Percentiles rank a stretch among this genome's conserved stretches.
These are phyloP conservation scores for Macrophya alboannulata DNA, from an alignment of 2,888 invertebrate genomes.

Conservation along the genomic window DNA sequence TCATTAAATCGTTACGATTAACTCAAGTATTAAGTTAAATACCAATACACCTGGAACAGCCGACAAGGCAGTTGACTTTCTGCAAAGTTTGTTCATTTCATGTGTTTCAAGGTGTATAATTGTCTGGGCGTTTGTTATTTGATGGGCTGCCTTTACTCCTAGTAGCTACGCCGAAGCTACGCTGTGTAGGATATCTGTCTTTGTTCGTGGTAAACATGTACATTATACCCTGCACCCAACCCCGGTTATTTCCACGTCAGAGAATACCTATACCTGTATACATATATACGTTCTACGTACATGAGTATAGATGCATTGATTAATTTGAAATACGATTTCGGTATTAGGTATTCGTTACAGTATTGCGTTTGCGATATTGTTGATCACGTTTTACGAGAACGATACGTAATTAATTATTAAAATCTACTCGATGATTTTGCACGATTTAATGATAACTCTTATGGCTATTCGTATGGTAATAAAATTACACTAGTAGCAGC, in stretches of 20 bases:
- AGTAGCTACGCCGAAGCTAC: no score
- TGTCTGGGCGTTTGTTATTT: not conserved
- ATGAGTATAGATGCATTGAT: not conserved
- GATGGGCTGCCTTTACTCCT: not conserved
- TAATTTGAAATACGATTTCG: conserved; percentile 23
- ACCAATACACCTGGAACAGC: not conserved
- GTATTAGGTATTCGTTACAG: not conserved
- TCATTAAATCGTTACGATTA: not conserved
- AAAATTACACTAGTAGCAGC: conserved; percentile 37
- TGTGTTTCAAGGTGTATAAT: not conserved
- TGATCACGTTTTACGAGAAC: conserved; percentile 21
- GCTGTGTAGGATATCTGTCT: not conserved
- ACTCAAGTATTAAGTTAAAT: not conserved
- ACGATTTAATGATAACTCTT: conserved; percentile 38
- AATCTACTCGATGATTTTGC: conserved; percentile 28
- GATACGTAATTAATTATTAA: conserved; percentile 18
- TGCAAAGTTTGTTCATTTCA: not conserved
- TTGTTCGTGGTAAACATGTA: not conserved
- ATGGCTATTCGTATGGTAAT: not conserved
- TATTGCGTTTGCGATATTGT: conserved; percentile 4
- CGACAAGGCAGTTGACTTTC: not conserved
- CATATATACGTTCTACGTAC: not conserved
- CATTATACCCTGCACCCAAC: not conserved
- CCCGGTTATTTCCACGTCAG: conserved; percentile 6
- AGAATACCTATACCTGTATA: not conserved